Evolutionary conservation across 2,797 vertebrate genomes (phyloP).

Genomic region (Myripristis murdjan): DNA sequence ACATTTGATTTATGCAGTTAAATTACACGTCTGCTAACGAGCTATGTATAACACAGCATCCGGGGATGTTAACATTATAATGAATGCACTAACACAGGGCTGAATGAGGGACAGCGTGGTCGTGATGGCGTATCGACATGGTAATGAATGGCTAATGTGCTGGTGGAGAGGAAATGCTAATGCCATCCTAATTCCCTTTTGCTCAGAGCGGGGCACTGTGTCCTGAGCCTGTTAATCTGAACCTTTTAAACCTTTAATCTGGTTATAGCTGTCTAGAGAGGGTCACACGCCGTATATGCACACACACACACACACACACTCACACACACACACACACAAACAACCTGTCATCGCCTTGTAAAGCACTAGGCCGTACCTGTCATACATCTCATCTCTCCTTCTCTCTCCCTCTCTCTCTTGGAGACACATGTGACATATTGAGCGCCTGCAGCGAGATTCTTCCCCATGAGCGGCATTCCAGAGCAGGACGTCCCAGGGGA

Average conservation of each 20-base stretch:
- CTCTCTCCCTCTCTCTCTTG: constrained; percentile 28
- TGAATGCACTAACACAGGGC: constrained; percentile 64
- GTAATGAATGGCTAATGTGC: constrained; percentile 76
- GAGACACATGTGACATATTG: constrained; percentile 82
- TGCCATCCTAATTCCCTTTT: constrained; percentile 72
- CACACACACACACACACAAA: constrained; percentile 13
- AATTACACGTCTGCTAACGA: constrained; percentile 56
- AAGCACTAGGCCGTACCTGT: constrained; percentile 57
- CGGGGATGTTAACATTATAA: constrained; percentile 62
- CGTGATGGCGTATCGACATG: constrained; percentile 65
- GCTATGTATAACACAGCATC: constrained; percentile 68
- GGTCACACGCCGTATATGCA: constrained; percentile 1
- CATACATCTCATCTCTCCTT: constrained; percentile 44
- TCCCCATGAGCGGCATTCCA: constrained; percentile 87
- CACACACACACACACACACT: constrained; percentile 13
- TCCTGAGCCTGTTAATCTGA: constrained; percentile 76
- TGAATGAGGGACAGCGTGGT: constrained; percentile 57
- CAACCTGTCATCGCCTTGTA: constrained; percentile 63
- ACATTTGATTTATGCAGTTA: constrained; percentile 30
- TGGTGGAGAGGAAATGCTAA: constrained; percentile 69
- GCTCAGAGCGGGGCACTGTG: constrained; percentile 50
- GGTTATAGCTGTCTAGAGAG: constrained; percentile 46
- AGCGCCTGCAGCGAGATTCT: constrained; percentile 86
- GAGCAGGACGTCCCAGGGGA: constrained; percentile 81
- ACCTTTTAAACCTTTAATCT: constrained; percentile 77